Evolutionary conservation across 2,113 vertebrate species (phyloP), one percentile per base, ranked within the genome.

Genomic region (Plotosus lineatus): DNA sequence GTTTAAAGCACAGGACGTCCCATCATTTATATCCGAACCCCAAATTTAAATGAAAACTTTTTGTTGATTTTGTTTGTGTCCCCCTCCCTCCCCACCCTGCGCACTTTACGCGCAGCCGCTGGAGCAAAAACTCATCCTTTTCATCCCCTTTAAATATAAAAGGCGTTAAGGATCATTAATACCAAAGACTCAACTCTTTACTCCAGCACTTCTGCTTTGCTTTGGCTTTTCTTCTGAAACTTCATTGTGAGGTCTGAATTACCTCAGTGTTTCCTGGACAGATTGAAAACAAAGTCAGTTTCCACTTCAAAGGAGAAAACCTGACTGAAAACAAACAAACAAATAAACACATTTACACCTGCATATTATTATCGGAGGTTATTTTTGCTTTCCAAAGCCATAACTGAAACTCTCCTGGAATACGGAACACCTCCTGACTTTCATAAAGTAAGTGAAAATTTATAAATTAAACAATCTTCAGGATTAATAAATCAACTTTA

Each of bases 181-280:
- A 93, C 92, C 93, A 94, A 94, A 94, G 92, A 92, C 91, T 87
- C 82, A n/a, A n/a, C n/a, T 68, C 76, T 40, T 84, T 73, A 63
- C 84, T 85, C 79, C 74, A 83, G 50, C 80, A 84, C 83, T 87
- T 87, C 71, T 72, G 82, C 77, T 78, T 40, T 87, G 55, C 83
- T 86, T 66, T 63, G 83, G 85, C 85, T 17, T 19, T 17, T 38
- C 36, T 23, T 2, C 87, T 72, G 69, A 84, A 80, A 74, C 77
- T 71, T 66, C 38, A 74, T 74, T 84, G 75, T 71, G 80, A 88
- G 85, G 90, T 90, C 83, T 88, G 69, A 92, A 91, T 91, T 90
- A 94, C 92, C 91, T 94, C 91, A 89, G 89, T 80, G 87, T 90
- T 91, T 90, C 88, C 87, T 87, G 80, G 84, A 87, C 76, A 79